Evolutionary conservation across 2,888 invertebrate species (phyloP).

Genomic region (Mystacides longicornis): DNA sequence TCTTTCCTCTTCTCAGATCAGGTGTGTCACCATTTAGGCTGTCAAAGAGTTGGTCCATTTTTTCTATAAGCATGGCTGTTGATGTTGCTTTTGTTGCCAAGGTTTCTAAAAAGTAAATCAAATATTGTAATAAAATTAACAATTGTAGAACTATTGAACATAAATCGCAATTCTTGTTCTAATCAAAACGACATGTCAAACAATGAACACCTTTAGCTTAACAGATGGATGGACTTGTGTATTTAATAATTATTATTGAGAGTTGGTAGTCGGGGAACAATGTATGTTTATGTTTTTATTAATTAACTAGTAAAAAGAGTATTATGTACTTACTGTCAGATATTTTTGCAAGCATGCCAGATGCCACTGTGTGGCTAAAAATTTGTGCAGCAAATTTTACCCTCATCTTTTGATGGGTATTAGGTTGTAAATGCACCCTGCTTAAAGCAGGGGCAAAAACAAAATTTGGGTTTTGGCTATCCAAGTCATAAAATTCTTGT

Average conservation of each 20-base stretch:
- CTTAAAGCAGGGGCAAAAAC: conserved; percentile 1
- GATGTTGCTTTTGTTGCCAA: background rate
- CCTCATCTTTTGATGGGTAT: conserved; percentile 18
- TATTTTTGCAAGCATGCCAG: conserved; percentile 7
- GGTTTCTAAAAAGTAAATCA: too few relatives aligned
- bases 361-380: conserved; percentile 14
- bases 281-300: too few relatives aligned
- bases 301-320: too few relatives aligned
- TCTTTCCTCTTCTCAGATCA: background rate
- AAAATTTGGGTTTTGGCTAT: background rate
- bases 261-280: too few relatives aligned
- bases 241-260: too few relatives aligned
- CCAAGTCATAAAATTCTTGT: background rate
- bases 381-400: conserved; percentile 19
- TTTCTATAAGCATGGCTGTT: background rate
- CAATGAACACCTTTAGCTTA: too few relatives aligned
- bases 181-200: too few relatives aligned
- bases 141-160: too few relatives aligned
- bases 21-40: background rate
- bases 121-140: too few relatives aligned
- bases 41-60: background rate
- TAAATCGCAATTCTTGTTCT: too few relatives aligned
- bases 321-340: background rate
- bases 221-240: too few relatives aligned
- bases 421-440: conserved; percentile 13